Evolutionary conservation across 1,140 invertebrate genomes (phyloP).

Genomic region (Eriocheir sinensis): DNA sequence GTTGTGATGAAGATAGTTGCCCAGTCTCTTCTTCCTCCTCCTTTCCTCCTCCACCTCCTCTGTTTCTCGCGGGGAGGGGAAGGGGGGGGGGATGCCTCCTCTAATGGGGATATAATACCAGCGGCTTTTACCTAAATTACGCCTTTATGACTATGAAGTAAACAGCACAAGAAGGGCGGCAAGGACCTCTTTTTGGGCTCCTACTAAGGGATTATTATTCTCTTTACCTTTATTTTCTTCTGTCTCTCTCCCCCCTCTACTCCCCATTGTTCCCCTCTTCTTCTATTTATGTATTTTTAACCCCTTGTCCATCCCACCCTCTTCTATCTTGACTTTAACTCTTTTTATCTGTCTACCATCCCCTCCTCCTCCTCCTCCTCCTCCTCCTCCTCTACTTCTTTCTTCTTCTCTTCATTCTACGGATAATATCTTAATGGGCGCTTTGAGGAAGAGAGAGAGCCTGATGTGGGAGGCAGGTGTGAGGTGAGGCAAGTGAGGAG

Average conservation of each 20-base stretch:
- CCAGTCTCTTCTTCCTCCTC: background rate
- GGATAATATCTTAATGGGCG: constrained; percentile 6
- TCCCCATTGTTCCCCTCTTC: background rate
- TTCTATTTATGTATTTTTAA: background rate
- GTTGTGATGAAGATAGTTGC: no score
- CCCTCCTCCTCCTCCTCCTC: background rate
- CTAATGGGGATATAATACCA: constrained; percentile 34
- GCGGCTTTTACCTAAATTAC: constrained; percentile 35
- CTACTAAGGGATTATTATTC: background rate
- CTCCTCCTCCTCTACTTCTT: constrained; percentile 8
- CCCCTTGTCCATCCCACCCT: background rate
- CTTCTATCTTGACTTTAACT: background rate
- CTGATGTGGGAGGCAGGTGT: constrained; percentile 30
- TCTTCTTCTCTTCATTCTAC: background rate
- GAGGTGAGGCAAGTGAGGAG: background rate
- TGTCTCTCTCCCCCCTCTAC: background rate
- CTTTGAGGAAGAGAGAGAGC: constrained; percentile 42
- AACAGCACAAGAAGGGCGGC: background rate
- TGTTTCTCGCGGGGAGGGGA: background rate
- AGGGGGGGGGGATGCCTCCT: background rate
- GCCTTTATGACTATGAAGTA: constrained; percentile 17
- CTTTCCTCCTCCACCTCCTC: background rate
- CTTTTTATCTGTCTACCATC: background rate
- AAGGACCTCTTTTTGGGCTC: background rate
- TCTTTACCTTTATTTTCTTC: background rate